Conservation (phyloP, 2,797 vertebrate genomes). For the Cryptoprocta ferox region DNA sequence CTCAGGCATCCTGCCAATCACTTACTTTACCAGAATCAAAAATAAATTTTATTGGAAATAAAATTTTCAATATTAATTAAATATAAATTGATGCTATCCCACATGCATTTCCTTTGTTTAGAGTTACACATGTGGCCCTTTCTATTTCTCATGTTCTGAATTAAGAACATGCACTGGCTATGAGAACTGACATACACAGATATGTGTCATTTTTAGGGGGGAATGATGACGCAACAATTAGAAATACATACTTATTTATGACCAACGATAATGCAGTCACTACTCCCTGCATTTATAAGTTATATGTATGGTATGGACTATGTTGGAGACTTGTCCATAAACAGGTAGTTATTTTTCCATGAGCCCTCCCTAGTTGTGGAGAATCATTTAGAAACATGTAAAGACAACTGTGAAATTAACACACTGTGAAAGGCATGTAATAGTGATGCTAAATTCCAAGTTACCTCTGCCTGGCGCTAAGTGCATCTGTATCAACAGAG, state of each 20-base stretch:
- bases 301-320: background rate
- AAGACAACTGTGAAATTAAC: conserved; percentile 42
- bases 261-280: background rate
- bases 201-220: background rate
- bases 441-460: background rate
- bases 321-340: background rate
- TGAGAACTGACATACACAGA: background rate
- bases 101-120: background rate
- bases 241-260: background rate
- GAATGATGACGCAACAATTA: background rate
- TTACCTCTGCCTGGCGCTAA: background rate
- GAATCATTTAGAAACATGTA: conserved; percentile 26
- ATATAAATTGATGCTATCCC: background rate
- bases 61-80: background rate
- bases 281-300: background rate
- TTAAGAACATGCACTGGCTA: background rate
- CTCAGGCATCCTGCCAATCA: background rate
- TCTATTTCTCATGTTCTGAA: background rate
- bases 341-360: background rate
- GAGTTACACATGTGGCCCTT: background rate
- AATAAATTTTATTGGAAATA: conserved; percentile 31
- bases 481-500: background rate
- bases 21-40: conserved; percentile 45
- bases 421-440: background rate
- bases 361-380: background rate